phyloP scores from a whole-genome alignment of 2,888 invertebrate species.

The Oscheius sp. region DNA sequence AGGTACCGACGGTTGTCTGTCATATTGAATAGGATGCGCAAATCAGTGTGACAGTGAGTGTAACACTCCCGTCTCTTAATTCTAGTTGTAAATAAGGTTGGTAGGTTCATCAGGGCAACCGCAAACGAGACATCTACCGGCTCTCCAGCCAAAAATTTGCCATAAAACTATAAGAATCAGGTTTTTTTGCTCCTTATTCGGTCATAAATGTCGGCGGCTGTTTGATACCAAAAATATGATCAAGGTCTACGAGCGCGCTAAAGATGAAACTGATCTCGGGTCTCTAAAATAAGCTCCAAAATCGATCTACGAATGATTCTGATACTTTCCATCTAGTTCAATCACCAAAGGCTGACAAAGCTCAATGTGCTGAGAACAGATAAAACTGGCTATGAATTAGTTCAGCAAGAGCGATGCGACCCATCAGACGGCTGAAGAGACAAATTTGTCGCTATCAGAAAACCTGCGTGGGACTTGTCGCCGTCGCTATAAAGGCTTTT shows the following conservation, averaged over 20 bases:
- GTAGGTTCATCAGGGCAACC: no score
- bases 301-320: neutral
- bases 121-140: no score
- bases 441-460: slow-evolving; percentile 5
- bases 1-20: slow-evolving; percentile 30
- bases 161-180: neutral
- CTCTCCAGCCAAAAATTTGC: no score
- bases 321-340: neutral
- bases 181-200: slow-evolving; percentile 9
- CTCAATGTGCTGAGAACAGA: slow-evolving; percentile 11
- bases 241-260: neutral
- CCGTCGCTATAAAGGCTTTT: slow-evolving; percentile 9
- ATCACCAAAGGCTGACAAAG: neutral
- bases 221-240: slow-evolving; percentile 5
- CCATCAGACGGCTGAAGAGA: neutral
- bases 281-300: neutral
- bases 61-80: slow-evolving; percentile 28
- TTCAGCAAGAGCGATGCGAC: neutral
- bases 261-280: neutral
- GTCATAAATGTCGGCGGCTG: slow-evolving; percentile 1
- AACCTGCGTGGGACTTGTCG: slow-evolving; percentile 4
- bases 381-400: slow-evolving; percentile 10
- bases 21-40: slow-evolving; percentile 29
- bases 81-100: slow-evolving; percentile 24
- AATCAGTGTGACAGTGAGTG: slow-evolving; percentile 34